Percentiles rank a stretch among this genome's conserved stretches.
These are phyloP conservation scores for Apoderus coryli DNA, from an alignment of 2,888 invertebrate genomes.

Conservation along the genomic window DNA sequence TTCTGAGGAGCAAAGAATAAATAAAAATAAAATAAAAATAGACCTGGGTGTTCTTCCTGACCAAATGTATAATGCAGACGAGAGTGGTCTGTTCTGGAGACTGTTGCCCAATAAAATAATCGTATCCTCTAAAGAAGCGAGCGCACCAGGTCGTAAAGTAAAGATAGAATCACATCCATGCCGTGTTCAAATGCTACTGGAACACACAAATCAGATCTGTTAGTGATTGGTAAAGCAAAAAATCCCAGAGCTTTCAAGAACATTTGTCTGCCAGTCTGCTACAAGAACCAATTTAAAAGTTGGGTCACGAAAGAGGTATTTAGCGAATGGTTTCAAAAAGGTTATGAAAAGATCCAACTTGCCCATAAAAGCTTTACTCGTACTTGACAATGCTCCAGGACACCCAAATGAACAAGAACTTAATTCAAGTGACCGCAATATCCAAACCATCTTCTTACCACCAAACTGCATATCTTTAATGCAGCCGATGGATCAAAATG, in stretches of 20 bases:
- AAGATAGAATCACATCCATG: slow-evolving; percentile 4
- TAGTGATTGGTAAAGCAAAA: no score
- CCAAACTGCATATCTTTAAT: slow-evolving; percentile 13
- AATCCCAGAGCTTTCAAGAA: no score
- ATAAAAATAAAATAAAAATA: no score
- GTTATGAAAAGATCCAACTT: slow-evolving; percentile 20
- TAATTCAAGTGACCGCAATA: slow-evolving; percentile 22
- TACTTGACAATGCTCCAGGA: slow-evolving; percentile 16
- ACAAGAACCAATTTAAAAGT: slow-evolving; percentile 12
- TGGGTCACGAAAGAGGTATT: slow-evolving; percentile 18
- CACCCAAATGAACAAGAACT: slow-evolving; percentile 23
- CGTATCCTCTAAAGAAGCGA: no score
- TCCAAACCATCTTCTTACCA: slow-evolving; percentile 22
- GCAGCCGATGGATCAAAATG: slow-evolving; percentile 22
- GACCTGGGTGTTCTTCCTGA: no score
- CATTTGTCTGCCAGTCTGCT: slow-evolving; percentile 12
- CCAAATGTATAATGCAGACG: no score
- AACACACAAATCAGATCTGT: slow-evolving; percentile 20
- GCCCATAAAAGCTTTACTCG: slow-evolving; percentile 19
- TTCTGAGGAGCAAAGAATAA: no score
- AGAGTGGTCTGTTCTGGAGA: no score
- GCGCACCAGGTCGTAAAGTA: no score
- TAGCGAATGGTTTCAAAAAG: slow-evolving; percentile 21
- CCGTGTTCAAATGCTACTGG: slow-evolving; percentile 12
- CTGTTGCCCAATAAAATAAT: no score